These are phyloP conservation scores for Fragum whitleyi DNA, from an alignment of 2,888 invertebrate species.

Conservation along the genomic window DNA sequence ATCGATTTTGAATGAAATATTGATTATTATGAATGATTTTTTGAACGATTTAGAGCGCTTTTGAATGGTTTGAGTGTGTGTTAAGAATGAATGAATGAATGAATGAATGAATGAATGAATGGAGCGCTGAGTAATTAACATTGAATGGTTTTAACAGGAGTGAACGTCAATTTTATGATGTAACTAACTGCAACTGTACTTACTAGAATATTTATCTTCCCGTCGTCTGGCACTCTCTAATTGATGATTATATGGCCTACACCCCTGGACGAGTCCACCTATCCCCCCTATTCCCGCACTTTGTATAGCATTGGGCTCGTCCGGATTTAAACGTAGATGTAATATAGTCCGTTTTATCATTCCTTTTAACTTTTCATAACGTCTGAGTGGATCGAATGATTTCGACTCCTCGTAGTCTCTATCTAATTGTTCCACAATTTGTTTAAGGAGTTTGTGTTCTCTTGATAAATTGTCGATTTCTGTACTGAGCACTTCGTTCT, in stretches of 20 bases:
- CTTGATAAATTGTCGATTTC: slow-evolving; percentile 75
- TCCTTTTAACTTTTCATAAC: slow-evolving; percentile 97
- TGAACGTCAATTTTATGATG: no score
- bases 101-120: no score
- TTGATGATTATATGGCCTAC: slow-evolving; percentile 69
- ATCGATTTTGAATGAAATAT: no score
- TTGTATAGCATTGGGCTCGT: slow-evolving; percentile 67
- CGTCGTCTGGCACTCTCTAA: slow-evolving; percentile 74
- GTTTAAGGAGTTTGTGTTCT: slow-evolving; percentile 78
- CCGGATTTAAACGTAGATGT: slow-evolving; percentile 77
- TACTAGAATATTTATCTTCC: slow-evolving; percentile 77
- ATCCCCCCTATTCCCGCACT: slow-evolving; percentile 52
- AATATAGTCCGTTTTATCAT: slow-evolving; percentile 92
- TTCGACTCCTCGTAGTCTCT: slow-evolving; percentile 96
- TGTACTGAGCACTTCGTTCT: slow-evolving; percentile 76
- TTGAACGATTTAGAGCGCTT: no score
- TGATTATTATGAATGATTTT: no score
- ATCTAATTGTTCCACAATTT: slow-evolving; percentile 79
- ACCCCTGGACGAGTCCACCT: slow-evolving; percentile 71
- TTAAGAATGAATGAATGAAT: no score
- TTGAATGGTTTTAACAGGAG: no score
- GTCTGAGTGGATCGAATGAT: slow-evolving; percentile 96
- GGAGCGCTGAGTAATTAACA: no score
- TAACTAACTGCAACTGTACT: no score
- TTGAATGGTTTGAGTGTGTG: no score